These are phyloP conservation scores for Tautogolabrus adspersus DNA, from an alignment of 2,113 vertebrate genomes.

Conservation along the genomic window DNA sequence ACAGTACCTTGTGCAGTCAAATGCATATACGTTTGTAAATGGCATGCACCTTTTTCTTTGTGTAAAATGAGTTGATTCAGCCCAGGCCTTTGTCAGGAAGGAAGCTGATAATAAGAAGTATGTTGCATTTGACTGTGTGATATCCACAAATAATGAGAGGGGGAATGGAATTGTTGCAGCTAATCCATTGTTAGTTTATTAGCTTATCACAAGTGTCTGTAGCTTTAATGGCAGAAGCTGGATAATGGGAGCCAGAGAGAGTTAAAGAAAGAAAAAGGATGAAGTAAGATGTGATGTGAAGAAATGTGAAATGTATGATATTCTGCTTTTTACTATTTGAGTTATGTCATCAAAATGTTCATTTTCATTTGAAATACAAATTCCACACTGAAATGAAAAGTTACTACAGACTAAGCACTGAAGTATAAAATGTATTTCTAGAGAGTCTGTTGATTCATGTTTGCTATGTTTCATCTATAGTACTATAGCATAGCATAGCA, in stretches of 20 bases:
- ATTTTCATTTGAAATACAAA: not conserved
- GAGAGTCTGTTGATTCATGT: not conserved
- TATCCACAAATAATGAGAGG: constrained; percentile 28
- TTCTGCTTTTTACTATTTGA: not conserved
- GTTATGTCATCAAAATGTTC: not conserved
- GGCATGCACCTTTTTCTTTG: constrained; percentile 9
- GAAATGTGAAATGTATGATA: too few species aligned
- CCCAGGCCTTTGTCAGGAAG: constrained; percentile 36
- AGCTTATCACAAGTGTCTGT: constrained; percentile 30
- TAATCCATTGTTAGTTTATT: constrained; percentile 55
- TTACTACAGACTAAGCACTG: not conserved
- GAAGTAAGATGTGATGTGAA: not conserved
- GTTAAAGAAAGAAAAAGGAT: not conserved
- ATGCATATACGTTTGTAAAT: not conserved
- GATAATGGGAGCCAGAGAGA: constrained; percentile 1
- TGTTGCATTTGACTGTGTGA: constrained; percentile 42
- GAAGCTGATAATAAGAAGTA: constrained; percentile 45
- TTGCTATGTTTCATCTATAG: too few species aligned
- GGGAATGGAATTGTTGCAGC: constrained; percentile 31
- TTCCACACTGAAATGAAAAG: not conserved
- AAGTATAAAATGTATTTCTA: not conserved
- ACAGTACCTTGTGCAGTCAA: not conserved
- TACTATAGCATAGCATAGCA: too few species aligned
- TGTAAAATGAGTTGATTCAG: constrained; percentile 39
- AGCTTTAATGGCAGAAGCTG: constrained; percentile 41